Percentiles rank a stretch among this genome's conserved stretches.
phyloP scores from a whole-genome alignment of 2,797 vertebrate genomes.

The Peromyscus attwateri region DNA sequence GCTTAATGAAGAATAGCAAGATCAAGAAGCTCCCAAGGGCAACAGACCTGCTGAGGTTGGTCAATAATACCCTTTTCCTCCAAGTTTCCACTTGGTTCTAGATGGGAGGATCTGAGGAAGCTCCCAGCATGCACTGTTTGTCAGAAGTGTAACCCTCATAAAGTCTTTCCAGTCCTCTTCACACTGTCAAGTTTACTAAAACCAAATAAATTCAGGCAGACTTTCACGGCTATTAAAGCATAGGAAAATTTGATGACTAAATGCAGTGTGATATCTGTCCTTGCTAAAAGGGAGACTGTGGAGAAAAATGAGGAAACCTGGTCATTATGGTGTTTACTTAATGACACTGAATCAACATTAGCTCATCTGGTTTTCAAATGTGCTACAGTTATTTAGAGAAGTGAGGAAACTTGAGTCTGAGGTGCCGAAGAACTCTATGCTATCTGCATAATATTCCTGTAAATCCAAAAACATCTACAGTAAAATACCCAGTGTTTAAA shows the following conservation, averaged over 20 bases:
- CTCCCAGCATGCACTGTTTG: not conserved
- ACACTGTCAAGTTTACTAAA: not conserved
- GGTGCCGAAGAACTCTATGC: not conserved
- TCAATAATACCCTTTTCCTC: not conserved
- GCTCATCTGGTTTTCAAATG: not conserved
- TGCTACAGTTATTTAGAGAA: not conserved
- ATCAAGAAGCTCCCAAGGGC: not conserved
- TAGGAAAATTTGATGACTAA: not conserved
- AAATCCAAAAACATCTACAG: not conserved
- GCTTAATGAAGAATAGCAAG: not conserved
- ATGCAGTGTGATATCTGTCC: not conserved
- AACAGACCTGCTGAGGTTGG: fast-evolving
- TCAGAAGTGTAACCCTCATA: not conserved
- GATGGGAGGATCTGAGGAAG: not conserved
- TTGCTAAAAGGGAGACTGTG: not conserved
- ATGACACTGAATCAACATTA: not conserved
- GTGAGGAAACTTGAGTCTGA: not conserved
- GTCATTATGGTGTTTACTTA: not conserved
- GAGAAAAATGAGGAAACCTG: not conserved
- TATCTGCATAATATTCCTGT: not conserved
- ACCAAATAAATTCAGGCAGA: not conserved
- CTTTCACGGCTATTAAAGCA: not conserved
- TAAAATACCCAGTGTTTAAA: not conserved
- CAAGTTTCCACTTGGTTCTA: not conserved
- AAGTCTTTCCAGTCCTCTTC: not conserved